Conservation (phyloP, 2,888 invertebrate species). For the Euclidia mi region DNA sequence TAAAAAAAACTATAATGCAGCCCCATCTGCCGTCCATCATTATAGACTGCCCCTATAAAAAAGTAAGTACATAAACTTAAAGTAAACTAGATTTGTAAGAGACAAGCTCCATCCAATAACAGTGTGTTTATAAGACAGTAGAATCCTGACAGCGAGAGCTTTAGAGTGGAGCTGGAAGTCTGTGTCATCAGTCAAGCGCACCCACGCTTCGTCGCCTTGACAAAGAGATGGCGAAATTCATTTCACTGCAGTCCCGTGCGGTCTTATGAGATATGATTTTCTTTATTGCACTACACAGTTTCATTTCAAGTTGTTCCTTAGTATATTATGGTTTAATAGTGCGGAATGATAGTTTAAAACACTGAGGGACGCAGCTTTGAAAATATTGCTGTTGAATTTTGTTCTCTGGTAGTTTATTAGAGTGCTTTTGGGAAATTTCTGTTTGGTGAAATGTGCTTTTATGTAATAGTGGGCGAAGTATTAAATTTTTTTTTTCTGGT, state of each 20-base stretch:
- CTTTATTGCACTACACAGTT: slow-evolving; percentile 59
- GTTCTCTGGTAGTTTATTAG: background rate
- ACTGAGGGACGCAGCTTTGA: slow-evolving; percentile 2
- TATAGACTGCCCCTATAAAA: too few relatives aligned
- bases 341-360: slow-evolving; percentile 47
- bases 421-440: too few relatives aligned
- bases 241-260: slow-evolving; percentile 49
- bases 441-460: too few relatives aligned
- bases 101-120: too few relatives aligned
- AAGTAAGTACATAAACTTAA: too few relatives aligned
- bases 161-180: slow-evolving; percentile 17
- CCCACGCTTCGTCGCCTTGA: slow-evolving; percentile 47
- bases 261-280: slow-evolving; percentile 58
- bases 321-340: slow-evolving; percentile 56
- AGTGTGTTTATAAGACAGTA: slow-evolving; percentile 5
- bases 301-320: slow-evolving; percentile 56
- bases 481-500: too few relatives aligned
- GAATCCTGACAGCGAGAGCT: slow-evolving; percentile 18
- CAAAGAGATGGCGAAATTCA: slow-evolving; percentile 58
- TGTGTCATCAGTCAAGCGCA: slow-evolving; percentile 59
- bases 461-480: too few relatives aligned
- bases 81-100: too few relatives aligned
- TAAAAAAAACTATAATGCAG: too few relatives aligned
- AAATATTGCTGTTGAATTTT: slow-evolving; percentile 9
- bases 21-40: too few relatives aligned